A percentile compares a stretch with the other conserved stretches of the same genome.
phyloP scores from a whole-genome alignment of 1,140 invertebrate genomes.

The Phocides pigmalion region DNA sequence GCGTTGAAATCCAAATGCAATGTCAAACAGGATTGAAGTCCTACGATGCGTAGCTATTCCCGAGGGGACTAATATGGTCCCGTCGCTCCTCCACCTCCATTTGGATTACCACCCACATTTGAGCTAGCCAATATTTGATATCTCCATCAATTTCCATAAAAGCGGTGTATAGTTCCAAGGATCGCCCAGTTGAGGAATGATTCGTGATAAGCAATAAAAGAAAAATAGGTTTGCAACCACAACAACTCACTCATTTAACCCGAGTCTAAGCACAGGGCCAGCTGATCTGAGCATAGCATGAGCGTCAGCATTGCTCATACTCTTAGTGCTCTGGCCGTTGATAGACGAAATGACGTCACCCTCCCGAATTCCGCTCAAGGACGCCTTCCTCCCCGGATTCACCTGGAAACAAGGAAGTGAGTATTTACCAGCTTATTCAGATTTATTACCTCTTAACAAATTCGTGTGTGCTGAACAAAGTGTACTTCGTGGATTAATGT shows the following conservation, averaged over 20 bases:
- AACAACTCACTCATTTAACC: constrained; percentile 90
- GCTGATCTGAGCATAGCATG: constrained; percentile 89
- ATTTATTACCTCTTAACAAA: constrained; percentile 1
- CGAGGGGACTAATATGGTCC: too few species aligned
- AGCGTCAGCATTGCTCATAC: constrained; percentile 90
- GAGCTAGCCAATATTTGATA: too few species aligned
- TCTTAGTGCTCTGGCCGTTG: constrained; percentile 88
- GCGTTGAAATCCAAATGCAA: too few species aligned
- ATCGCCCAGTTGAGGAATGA: too few species aligned
- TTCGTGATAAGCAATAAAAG: too few species aligned
- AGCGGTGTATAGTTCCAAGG: too few species aligned
- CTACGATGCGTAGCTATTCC: too few species aligned
- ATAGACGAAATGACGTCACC: constrained; percentile 92
- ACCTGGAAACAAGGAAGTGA: constrained; percentile 87
- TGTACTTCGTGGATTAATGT: background rate
- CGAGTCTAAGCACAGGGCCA: constrained; percentile 88
- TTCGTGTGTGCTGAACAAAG: background rate
- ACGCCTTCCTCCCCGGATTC: constrained; percentile 92
- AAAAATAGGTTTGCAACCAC: too few species aligned
- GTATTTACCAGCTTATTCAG: constrained; percentile 3
- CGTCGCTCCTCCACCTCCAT: too few species aligned
- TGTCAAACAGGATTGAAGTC: too few species aligned
- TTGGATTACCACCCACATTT: too few species aligned
- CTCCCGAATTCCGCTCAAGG: constrained; percentile 89
- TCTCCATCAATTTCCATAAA: too few species aligned